These are phyloP conservation scores for Nycticorax nycticorax DNA, from an alignment of 2,113 vertebrate species.

Conservation along the genomic window DNA sequence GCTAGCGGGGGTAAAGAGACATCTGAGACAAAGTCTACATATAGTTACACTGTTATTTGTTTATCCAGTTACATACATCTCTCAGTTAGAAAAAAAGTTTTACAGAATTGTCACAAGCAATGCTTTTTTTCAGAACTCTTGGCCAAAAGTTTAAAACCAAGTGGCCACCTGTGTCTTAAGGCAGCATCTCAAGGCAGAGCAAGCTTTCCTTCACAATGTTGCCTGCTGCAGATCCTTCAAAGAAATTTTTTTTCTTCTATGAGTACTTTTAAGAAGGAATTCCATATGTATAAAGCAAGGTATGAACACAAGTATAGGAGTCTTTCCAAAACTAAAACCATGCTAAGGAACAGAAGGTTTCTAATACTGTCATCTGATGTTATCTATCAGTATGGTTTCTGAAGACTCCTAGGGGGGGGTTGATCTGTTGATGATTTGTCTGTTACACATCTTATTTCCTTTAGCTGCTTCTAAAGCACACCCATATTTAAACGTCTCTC, in stretches of 20 bases:
- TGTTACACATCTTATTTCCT: not conserved
- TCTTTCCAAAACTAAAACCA: not conserved
- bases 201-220: not conserved
- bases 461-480: not conserved
- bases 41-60: not conserved
- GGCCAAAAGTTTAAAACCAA: not conserved
- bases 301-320: not conserved
- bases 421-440: not conserved
- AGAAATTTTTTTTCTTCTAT: not conserved
- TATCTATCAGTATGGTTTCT: not conserved
- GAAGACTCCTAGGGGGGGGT: not conserved
- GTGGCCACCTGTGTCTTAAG: not conserved
- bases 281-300: not conserved
- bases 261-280: not conserved
- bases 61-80: not conserved
- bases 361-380: not conserved
- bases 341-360: not conserved
- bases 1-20: not conserved
- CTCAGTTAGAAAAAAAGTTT: not conserved
- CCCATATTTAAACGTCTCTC: not conserved
- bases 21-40: not conserved
- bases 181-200: not conserved
- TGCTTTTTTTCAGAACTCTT: not conserved
- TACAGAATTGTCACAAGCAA: not conserved
- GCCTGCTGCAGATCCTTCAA: not conserved